Percentiles rank a stretch among this genome's conserved stretches.
Conservation (phyloP, 2,888 invertebrate genomes). For the Erebia epiphron region DNA sequence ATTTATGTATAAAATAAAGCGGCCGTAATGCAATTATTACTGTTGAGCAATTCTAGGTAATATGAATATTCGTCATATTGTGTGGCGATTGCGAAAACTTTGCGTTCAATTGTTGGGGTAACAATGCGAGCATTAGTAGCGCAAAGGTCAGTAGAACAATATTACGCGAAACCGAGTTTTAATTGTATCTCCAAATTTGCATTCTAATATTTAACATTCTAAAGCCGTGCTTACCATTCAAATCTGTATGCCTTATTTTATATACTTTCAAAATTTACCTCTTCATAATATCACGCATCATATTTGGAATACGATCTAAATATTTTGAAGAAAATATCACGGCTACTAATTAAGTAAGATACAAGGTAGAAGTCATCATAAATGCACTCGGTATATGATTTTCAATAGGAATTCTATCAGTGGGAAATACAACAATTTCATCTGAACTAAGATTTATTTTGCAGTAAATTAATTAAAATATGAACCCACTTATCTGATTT, state of each 20-base stretch:
- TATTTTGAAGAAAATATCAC: neutral
- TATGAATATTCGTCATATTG: constrained; percentile 49
- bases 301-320: too few relatives aligned
- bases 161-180: constrained; percentile 45
- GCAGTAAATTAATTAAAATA: constrained; percentile 34
- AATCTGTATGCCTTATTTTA: neutral
- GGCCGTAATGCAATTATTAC: constrained; percentile 74
- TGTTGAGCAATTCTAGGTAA: constrained; percentile 72
- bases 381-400: constrained; percentile 22
- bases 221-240: neutral
- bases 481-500: constrained; percentile 30
- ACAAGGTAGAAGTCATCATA: neutral
- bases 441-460: constrained; percentile 3
- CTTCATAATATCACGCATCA: too few relatives aligned
- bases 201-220: constrained; percentile 25
- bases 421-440: constrained; percentile 15
- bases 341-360: constrained; percentile 2
- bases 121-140: constrained; percentile 57
- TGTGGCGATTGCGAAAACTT: constrained; percentile 62
- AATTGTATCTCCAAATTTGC: constrained; percentile 42
- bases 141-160: constrained; percentile 61
- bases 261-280: too few relatives aligned
- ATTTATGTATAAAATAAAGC: constrained; percentile 73
- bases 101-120: constrained; percentile 57
- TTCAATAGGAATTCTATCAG: constrained; percentile 12